Evolutionary conservation across 2,113 vertebrate species (phyloP).

Genomic region (Gorsachius goisagi): DNA sequence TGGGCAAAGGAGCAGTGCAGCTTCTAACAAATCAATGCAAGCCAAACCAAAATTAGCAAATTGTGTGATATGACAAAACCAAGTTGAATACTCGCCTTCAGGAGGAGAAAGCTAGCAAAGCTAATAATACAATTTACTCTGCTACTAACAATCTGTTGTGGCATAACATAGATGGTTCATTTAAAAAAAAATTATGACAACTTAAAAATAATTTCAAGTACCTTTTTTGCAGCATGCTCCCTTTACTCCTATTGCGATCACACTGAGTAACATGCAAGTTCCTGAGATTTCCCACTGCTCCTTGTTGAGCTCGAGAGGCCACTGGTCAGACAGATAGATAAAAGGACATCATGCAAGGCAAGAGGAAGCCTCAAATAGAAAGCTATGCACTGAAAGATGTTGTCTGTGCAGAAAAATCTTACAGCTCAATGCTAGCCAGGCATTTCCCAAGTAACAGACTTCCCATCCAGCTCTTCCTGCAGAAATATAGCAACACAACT

Average conservation of each 20-base stretch:
- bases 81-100: conserved; percentile 32
- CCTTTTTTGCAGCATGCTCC: background rate
- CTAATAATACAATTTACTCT: conserved; percentile 33
- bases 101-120: conserved; percentile 54
- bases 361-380: background rate
- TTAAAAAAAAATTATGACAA: background rate
- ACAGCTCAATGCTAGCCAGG: background rate
- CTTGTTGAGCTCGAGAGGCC: background rate
- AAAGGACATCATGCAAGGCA: background rate
- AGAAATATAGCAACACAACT: background rate
- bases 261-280: fast-evolving
- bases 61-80: conserved; percentile 49
- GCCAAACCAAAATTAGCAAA: conserved; percentile 54
- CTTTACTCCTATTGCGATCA: background rate
- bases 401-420: background rate
- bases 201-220: background rate
- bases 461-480: background rate
- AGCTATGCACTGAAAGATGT: background rate
- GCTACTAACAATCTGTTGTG: conserved; percentile 35
- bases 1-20: background rate
- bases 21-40: conserved; percentile 24
- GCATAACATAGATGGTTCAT: background rate
- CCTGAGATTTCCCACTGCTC: background rate
- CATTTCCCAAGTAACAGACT: background rate
- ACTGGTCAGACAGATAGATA: background rate